phyloP scores from a whole-genome alignment of 2,113 vertebrate genomes.

The Probosciger aterrimus region DNA sequence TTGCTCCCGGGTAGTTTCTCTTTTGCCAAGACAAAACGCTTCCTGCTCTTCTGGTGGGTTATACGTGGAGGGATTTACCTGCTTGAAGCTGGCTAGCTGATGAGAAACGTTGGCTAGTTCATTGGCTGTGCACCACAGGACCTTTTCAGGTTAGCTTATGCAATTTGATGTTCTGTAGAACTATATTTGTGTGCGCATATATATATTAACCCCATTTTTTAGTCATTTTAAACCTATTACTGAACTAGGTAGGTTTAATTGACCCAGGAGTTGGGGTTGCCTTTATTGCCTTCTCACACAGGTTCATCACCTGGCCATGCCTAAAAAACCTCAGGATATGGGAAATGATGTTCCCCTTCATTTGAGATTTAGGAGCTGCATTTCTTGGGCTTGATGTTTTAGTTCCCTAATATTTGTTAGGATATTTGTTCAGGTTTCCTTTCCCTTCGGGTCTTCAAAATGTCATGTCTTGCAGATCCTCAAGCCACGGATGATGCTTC shows the following conservation, averaged over 20 bases:
- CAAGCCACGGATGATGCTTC: background rate
- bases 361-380: background rate
- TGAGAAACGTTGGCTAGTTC: background rate
- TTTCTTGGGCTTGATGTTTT: background rate
- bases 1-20: background rate
- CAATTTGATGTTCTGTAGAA: background rate
- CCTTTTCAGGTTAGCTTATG: background rate
- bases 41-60: background rate
- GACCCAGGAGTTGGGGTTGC: conserved; percentile 2
- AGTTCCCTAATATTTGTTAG: background rate
- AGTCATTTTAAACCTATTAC: background rate
- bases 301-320: background rate
- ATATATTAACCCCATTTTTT: background rate
- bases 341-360: background rate
- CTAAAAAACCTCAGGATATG: background rate
- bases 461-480: background rate
- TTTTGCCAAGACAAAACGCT: background rate
- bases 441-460: background rate
- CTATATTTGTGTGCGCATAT: background rate
- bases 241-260: background rate
- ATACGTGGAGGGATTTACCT: background rate
- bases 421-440: background rate
- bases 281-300: background rate
- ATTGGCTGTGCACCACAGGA: background rate
- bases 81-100: background rate